Evolutionary conservation across 2,888 invertebrate species (phyloP), one percentile per base, ranked within the genome.

Genomic region (Zonitis immaculata): DNA sequence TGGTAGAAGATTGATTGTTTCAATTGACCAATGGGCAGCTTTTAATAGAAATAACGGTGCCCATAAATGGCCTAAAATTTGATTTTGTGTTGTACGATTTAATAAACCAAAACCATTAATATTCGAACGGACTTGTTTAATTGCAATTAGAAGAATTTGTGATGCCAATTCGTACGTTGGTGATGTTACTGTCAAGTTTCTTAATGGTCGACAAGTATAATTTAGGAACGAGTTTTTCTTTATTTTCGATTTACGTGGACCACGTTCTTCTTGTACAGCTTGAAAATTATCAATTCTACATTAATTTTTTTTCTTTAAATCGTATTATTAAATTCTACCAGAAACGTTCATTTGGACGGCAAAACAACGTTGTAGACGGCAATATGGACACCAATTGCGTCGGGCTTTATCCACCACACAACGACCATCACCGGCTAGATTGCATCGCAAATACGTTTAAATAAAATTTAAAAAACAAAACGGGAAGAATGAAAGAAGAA

Each of bases 381-480:
- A 93, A 66, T 84, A 86, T 0, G 92, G 91, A 73, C 92, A 93
- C 92, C 91, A 92, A 74, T 93, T 93, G 57, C 92, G 76, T 47
- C 91, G 77, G 0, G 88, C 85, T 75, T 90, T 91, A 74, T 93
- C 91, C 46, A 93, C 81, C 0, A 84, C 75, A 68, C 92, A 93
- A 53, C 79, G 78, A 11, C 87, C 87, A 55, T 83, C 85, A 1
- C 87, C 88, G 56, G 88, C 86, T 86, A 66, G 35, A 60, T 48
- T 46, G 20, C n/a, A n/a, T n/a, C n/a, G n/a, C n/a, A n/a, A n/a
- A n/a, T n/a, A n/a, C n/a, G n/a, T n/a, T n/a, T n/a, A n/a, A n/a
- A n/a, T n/a, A n/a, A n/a, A n/a, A n/a, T n/a, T n/a, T n/a, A n/a
- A n/a, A n/a, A n/a, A n/a, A n/a, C n/a, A n/a, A n/a, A n/a, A n/a